These are phyloP conservation scores for Myotis pilosus DNA, from an alignment of 2,797 vertebrate species.

Conservation along the genomic window DNA sequence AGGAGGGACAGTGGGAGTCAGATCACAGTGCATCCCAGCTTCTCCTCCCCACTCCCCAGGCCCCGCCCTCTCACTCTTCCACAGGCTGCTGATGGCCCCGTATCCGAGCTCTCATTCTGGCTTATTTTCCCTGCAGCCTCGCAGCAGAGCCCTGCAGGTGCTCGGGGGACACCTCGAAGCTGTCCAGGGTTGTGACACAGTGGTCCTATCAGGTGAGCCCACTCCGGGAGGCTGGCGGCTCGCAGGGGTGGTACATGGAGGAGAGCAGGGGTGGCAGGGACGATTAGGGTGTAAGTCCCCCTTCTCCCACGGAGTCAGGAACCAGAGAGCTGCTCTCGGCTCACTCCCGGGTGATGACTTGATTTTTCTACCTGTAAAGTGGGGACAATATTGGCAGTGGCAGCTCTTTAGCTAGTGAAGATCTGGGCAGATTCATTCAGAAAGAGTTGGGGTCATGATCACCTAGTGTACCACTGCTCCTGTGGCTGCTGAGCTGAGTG, in stretches of 20 bases:
- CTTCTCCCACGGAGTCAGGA: not conserved
- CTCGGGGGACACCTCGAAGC: slow-evolving; percentile 27
- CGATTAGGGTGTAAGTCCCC: too few relatives aligned
- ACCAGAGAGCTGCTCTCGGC: rapidly evolving
- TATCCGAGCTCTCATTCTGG: not conserved
- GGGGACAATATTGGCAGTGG: rapidly evolving
- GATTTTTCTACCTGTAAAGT: not conserved
- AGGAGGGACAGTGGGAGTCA: not conserved
- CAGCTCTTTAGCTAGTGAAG: not conserved
- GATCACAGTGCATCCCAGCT: rapidly evolving
- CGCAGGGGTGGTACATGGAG: rapidly evolving
- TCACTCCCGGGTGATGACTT: rapidly evolving
- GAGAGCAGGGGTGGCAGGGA: not conserved
- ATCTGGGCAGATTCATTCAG: not conserved
- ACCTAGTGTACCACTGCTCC: rapidly evolving
- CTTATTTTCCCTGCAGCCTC: slow-evolving; percentile 61
- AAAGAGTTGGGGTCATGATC: not conserved
- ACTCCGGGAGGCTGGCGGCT: not conserved
- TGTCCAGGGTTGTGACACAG: slow-evolving; percentile 65
- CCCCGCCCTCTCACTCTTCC: too few relatives aligned
- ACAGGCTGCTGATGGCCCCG: not conserved
- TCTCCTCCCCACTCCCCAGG: not conserved
- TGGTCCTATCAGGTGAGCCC: slow-evolving; percentile 82
- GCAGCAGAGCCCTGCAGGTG: slow-evolving; percentile 57
- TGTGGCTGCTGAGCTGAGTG: not conserved